These are phyloP conservation scores for Microctenopoma steveboyesi DNA, from an alignment of 2,797 vertebrate species.

Conservation along the genomic window DNA sequence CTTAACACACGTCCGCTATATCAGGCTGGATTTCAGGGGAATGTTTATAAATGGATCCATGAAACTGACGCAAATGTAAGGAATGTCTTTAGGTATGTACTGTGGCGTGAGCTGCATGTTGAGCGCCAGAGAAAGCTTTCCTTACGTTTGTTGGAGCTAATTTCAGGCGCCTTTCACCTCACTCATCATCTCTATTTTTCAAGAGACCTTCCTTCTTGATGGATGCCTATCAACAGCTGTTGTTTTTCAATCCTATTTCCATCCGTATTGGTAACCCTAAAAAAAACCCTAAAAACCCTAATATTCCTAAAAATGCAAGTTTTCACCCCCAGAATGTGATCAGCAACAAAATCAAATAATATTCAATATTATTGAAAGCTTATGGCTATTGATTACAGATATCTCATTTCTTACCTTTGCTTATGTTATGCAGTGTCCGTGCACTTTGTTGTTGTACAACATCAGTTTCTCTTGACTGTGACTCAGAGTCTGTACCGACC, in stretches of 20 bases:
- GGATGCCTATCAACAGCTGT: constrained; percentile 65
- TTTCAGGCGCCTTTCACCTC: constrained; percentile 49
- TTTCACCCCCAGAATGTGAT: too few species aligned
- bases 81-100: constrained; percentile 7
- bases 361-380: too few species aligned
- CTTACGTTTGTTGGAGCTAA: constrained; percentile 26
- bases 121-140: constrained; percentile 19
- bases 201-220: constrained; percentile 31
- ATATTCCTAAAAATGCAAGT: too few species aligned
- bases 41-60: background rate
- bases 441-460: too few species aligned
- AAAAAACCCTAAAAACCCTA: too few species aligned
- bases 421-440: too few species aligned
- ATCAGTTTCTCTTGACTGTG: too few species aligned
- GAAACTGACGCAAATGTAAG: background rate
- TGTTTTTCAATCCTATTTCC: constrained; percentile 25
- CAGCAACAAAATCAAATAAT: too few species aligned
- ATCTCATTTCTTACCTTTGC: too few species aligned
- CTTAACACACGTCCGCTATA: background rate
- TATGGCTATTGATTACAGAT: too few species aligned
- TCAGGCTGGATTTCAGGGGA: too few species aligned
- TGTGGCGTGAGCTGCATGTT: constrained; percentile 30
- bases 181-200: constrained; percentile 52
- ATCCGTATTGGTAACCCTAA: constrained; percentile 1
- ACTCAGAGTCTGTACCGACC: too few species aligned